Evolutionary conservation across 1,140 invertebrate genomes (phyloP), one percentile per base, ranked within the genome.

Genomic region (Neodiprion lecontei): DNA sequence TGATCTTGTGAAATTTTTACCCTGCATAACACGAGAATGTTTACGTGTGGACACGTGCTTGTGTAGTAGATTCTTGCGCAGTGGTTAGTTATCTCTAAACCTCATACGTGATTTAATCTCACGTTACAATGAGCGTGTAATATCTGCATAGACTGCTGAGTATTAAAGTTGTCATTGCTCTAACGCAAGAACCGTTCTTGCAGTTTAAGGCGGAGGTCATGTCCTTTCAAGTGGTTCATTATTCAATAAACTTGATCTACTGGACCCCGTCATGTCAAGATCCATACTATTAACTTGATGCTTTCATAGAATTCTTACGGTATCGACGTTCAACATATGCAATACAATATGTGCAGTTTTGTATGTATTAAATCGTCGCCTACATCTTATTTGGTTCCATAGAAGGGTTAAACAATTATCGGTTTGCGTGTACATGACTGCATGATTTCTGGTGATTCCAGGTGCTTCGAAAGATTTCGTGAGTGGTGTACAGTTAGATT

Each of bases 181-280:
- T 61, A 61, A 40, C 28, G 28, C 28, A 40, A 9, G 53, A 17
- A 61, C 9, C 53, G 53, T 61, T 61, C 53, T 61, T 61, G 11
- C 53, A 61, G 53, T 61, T 61, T 61, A 61, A 61, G 53, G 53
- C 53, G 53, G 53, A 61, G 53, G 53, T 61, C 53, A 61, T 61
- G 53, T 61, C 53, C 53, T 61, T 17, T 61, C 53, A 61, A 61
- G 53, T 61, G 53, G 53, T 61, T 61, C n/a, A 61, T 61, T 61
- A 17, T 61, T 61, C 53, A 61, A 61, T 61, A 12, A 61, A 61
- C 53, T 61, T 61, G 8, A 61, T 14, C 53, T 61, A 61, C 11
- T 61, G n/a, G 53, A 61, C 53, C 53, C 11, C n/a, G 53, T 9
- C 53, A 61, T 17, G 11, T 61, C 53, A 17, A 61, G 53, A 61